Conservation (phyloP, 2,113 vertebrate species). For the Climacteris rufus region DNA sequence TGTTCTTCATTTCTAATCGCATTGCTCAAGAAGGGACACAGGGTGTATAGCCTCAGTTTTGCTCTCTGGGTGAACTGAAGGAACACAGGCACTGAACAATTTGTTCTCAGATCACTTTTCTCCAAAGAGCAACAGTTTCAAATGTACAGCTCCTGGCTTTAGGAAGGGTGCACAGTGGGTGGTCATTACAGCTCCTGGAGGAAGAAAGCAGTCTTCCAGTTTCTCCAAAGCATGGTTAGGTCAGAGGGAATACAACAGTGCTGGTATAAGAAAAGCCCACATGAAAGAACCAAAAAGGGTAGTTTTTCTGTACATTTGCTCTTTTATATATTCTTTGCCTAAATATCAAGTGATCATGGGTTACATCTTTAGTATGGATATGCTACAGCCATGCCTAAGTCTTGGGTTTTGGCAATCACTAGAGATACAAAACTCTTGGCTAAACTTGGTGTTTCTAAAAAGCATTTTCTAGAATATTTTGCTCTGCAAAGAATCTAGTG, state of each 20-base stretch:
- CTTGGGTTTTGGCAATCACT: background rate
- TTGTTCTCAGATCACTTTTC: background rate
- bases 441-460: background rate
- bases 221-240: fast-evolving
- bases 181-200: background rate
- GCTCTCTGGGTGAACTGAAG: background rate
- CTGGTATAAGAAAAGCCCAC: background rate
- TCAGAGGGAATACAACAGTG: background rate
- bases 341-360: background rate
- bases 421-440: background rate
- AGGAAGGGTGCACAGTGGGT: background rate
- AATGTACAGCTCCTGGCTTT: background rate
- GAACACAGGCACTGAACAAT: background rate
- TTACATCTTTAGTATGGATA: background rate
- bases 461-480: background rate
- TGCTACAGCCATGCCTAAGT: background rate
- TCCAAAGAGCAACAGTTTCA: background rate
- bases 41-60: background rate
- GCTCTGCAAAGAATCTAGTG: background rate
- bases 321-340: background rate
- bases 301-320: background rate
- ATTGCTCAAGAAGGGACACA: background rate
- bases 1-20: background rate
- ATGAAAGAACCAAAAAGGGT: background rate
- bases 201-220: background rate